These are phyloP conservation scores for Thamnophis sirtalis DNA, from an alignment of 2,113 vertebrate genomes.

Conservation along the genomic window DNA sequence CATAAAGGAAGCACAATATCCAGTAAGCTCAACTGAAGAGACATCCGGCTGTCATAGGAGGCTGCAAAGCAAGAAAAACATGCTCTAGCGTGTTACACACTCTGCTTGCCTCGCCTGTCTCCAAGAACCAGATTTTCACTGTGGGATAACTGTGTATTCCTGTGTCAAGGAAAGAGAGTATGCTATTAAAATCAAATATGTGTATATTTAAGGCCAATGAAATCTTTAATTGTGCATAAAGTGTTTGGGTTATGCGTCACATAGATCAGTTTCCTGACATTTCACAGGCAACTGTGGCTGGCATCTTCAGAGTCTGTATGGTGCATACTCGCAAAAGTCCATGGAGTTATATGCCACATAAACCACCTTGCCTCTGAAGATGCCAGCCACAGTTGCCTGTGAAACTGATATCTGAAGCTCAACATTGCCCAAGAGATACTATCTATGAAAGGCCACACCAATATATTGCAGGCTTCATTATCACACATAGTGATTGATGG, in stretches of 20 bases:
- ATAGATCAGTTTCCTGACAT: background rate
- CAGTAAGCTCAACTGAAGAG: background rate
- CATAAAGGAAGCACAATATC: background rate
- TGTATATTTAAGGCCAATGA: background rate
- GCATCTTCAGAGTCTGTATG: background rate
- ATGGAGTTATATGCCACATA: background rate
- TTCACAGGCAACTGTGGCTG: background rate
- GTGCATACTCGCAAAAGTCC: background rate
- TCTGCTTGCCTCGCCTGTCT: background rate
- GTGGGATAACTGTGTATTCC: background rate
- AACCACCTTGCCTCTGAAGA: background rate
- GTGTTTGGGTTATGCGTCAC: background rate
- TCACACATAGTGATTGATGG: background rate
- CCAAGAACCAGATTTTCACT: background rate
- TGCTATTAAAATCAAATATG: background rate
- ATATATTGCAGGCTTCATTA: background rate
- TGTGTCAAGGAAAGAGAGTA: background rate
- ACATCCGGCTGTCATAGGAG: background rate
- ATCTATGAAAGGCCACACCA: background rate
- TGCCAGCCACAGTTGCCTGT: background rate
- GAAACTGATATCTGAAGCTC: background rate
- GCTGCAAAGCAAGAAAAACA: background rate
- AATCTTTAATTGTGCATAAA: background rate
- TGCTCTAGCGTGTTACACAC: background rate
- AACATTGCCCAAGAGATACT: background rate